Evolutionary conservation across 2,888 invertebrate species (phyloP).

Genomic region (Pachycephus smyrnensis): DNA sequence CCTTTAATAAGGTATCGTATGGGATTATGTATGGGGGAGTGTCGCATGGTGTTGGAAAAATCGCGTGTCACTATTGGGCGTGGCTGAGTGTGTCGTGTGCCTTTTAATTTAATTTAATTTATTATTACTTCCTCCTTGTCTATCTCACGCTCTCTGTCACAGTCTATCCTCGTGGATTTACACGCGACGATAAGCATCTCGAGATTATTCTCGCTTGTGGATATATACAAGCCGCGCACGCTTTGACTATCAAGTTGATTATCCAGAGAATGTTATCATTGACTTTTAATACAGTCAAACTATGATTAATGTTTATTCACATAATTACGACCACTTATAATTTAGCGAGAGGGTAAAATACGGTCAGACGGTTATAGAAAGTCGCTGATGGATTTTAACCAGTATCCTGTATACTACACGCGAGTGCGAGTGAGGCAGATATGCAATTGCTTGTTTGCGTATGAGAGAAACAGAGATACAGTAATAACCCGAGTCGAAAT

Average conservation of each 20-base stretch:
- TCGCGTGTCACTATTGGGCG: constrained; percentile 41
- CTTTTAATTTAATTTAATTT: constrained; percentile 46
- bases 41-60: constrained; percentile 12
- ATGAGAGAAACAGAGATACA: too few species aligned
- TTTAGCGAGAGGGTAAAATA: neutral
- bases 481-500: too few species aligned
- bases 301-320: neutral
- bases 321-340: neutral
- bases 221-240: neutral
- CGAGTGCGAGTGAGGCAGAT: neutral
- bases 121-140: neutral
- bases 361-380: neutral
- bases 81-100: constrained; percentile 37
- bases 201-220: constrained; percentile 1
- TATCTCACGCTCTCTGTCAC: neutral
- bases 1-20: neutral
- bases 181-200: constrained; percentile 42
- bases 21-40: neutral
- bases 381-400: neutral
- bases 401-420: neutral
- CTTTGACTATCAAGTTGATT: neutral
- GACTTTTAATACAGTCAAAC: neutral
- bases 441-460: too few species aligned
- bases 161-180: constrained; percentile 11
- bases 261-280: neutral